Evolutionary conservation across 2,113 vertebrate species (phyloP).

Genomic region (Pogona vitticeps): DNA sequence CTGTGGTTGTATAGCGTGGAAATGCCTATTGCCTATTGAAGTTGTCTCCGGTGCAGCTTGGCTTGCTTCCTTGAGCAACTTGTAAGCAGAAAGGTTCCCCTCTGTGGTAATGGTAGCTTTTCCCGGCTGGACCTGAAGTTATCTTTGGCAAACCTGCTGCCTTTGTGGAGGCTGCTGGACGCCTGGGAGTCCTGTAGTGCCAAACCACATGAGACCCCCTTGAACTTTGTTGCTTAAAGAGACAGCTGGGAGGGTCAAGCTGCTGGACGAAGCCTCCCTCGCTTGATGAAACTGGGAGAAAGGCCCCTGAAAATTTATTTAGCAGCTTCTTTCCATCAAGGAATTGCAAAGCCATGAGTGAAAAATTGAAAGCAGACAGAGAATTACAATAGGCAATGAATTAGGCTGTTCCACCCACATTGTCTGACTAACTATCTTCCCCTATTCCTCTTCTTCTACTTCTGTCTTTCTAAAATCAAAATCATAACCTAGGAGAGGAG

Average conservation of each 20-base stretch:
- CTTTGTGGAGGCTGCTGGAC: neutral
- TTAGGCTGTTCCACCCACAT: no score
- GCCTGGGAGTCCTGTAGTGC: no score
- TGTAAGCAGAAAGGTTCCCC: neutral
- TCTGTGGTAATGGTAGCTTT: neutral
- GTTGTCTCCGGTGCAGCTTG: neutral
- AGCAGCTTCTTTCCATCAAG: neutral
- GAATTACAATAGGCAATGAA: neutral
- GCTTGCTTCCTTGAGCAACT: neutral
- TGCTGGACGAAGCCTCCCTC: neutral
- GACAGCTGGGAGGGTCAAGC: no score
- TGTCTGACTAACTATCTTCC: neutral
- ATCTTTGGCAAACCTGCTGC: neutral
- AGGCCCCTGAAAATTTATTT: neutral
- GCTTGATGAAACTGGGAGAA: conserved; percentile 14
- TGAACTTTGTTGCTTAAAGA: neutral
- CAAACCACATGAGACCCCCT: neutral
- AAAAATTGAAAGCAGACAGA: neutral
- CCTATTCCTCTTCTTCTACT: neutral
- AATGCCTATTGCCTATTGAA: neutral
- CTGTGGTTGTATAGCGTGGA: neutral
- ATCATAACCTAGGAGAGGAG: neutral
- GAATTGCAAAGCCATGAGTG: neutral
- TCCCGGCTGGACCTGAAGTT: neutral
- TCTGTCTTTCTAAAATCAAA: neutral